Evolutionary conservation across 2,797 vertebrate species (phyloP).

Genomic region (Phoebastria nigripes): DNA sequence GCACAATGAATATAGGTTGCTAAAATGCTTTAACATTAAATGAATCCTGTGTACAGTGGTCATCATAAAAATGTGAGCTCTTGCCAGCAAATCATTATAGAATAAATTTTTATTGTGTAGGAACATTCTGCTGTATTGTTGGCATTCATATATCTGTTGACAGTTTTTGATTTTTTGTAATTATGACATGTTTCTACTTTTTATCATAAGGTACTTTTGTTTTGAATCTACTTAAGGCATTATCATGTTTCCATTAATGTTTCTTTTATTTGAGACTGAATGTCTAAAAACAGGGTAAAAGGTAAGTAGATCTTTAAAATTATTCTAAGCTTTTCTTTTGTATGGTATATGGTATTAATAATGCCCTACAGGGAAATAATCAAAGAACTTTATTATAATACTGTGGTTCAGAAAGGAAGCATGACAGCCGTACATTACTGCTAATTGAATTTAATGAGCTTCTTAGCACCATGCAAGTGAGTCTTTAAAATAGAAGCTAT

Average conservation of each 20-base stretch:
- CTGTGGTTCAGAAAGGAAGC: slow-evolving; percentile 60
- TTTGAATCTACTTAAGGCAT: not conserved
- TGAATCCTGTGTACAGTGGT: not conserved
- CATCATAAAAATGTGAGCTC: not conserved
- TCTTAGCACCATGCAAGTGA: slow-evolving; percentile 60
- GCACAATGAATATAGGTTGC: not conserved
- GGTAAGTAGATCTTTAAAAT: slow-evolving; percentile 13
- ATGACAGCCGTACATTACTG: slow-evolving; percentile 57
- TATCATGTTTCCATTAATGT: not conserved
- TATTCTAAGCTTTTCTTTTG: slow-evolving; percentile 56
- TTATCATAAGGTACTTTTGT: not conserved
- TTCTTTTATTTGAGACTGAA: slow-evolving; percentile 26
- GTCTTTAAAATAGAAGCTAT: slow-evolving; percentile 71
- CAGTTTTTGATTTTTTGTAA: not conserved
- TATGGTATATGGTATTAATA: slow-evolving; percentile 44
- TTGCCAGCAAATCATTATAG: not conserved
- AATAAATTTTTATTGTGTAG: not conserved
- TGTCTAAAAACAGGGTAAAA: not conserved
- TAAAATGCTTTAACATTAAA: not conserved
- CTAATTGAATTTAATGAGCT: slow-evolving; percentile 76
- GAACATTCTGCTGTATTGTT: not conserved
- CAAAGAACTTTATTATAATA: slow-evolving; percentile 57
- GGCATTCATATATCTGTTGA: not conserved
- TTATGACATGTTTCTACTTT: not conserved
- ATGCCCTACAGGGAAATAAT: slow-evolving; percentile 67